Evolutionary conservation across 1,140 invertebrate genomes (phyloP).

Genomic region (Glomeris maerens): DNA sequence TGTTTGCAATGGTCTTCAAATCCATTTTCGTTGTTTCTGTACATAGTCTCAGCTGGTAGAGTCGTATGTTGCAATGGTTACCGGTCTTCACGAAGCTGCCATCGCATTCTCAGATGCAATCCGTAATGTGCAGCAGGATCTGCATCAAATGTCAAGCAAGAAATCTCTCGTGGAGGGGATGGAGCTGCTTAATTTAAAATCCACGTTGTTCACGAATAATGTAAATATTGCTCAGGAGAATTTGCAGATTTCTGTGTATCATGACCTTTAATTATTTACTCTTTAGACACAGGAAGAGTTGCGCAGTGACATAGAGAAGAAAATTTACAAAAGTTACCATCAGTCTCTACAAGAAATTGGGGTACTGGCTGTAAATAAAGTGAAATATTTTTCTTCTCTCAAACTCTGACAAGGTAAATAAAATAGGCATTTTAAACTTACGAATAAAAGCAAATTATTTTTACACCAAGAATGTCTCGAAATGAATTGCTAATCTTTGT

Average conservation of each 20-base stretch:
- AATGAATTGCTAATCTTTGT: not conserved
- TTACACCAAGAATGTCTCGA: no score
- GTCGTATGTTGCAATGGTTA: conserved; percentile 23
- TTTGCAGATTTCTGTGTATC: conserved; percentile 9
- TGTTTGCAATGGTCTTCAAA: not conserved
- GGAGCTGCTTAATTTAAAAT: not conserved
- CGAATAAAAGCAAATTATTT: no score
- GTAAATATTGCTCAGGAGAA: not conserved
- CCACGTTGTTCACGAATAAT: conserved; percentile 1
- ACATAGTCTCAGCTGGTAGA: conserved; percentile 3
- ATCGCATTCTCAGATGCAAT: conserved; percentile 19
- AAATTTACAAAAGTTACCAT: conserved; percentile 27
- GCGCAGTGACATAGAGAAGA: conserved; percentile 23
- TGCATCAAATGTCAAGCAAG: not conserved
- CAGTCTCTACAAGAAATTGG: conserved; percentile 26
- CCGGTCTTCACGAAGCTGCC: conserved; percentile 18
- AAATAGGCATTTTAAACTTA: not conserved
- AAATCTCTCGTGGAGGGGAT: not conserved
- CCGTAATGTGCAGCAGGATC: conserved; percentile 17
- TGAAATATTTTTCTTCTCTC: conserved; percentile 26
- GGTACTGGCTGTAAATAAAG: conserved; percentile 25
- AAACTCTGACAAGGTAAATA: conserved; percentile 20
- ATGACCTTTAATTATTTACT: conserved; percentile 2
- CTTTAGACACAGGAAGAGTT: conserved; percentile 19
- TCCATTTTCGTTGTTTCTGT: conserved; percentile 16